Base-by-base conservation (phyloP, 1,140 invertebrate species). In the Megathymus violae region DNA sequence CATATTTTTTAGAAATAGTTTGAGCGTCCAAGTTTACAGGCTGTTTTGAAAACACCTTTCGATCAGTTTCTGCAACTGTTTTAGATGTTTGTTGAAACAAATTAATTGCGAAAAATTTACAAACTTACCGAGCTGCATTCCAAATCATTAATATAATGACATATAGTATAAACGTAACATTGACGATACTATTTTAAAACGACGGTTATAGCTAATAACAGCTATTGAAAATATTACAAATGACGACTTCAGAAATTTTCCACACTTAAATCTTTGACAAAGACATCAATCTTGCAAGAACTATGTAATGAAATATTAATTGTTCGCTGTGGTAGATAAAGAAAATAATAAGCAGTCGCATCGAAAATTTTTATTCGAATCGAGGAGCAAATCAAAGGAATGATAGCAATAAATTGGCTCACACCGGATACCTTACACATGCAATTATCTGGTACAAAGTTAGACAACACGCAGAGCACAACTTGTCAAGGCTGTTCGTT, bases 381-480 rank as follows among this genome's bases (percentile, higher is more conserved):
- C 38, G 56, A 13, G 36, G 47, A 43, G 47, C 41, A 51, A 62
- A 66, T 27, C 51, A 56, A 54, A 56, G 64, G 44, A 66, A 62
- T 62, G 50, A 59, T 54, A 52, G 47, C 41, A 52, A 48, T 47
- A 64, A 62, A 66, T 62, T 48, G 59, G 25, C 17, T 40, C 64
- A 66, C 47, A 61, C 61, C 58, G 19, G 43, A 47, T 47, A 59
- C 52, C 34, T 22, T 48, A 52, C 43, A 56, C 47, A 56, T 59
- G 59, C 36, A 58, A 58, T 27, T 66, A 46, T 54, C 58, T 61
- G 34, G 60, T 34, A 52, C 19, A 60, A 44, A 65, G 63, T 66
- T 61, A 66, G 58, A 62, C 56, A 66, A 66, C n/a, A n/a, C 63
- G 56, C 56, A 47, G 15, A 22, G 43, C 22, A 51, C 41, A 66